Percentiles rank a stretch among this genome's conserved stretches.
Evolutionary conservation across 2,888 invertebrate genomes (phyloP).

Genomic region (Clunio marinus): DNA sequence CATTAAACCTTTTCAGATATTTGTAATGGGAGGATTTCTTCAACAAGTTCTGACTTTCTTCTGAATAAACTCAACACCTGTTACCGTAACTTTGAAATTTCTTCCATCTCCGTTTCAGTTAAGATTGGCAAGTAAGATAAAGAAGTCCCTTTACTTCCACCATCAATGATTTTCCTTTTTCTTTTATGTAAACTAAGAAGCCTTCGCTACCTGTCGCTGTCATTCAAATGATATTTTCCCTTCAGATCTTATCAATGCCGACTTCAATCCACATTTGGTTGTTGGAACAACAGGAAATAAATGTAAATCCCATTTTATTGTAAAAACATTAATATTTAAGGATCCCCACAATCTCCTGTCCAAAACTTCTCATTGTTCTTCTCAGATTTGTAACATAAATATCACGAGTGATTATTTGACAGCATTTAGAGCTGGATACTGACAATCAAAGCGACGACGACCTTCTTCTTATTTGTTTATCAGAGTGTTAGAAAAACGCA

Average conservation of each 20-base stretch:
- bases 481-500: too few relatives aligned
- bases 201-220: constrained; percentile 1
- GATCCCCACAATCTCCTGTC: not conserved
- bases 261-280: not conserved
- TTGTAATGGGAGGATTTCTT: not conserved
- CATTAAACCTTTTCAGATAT: not conserved
- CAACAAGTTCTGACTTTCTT: not conserved
- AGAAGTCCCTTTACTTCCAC: not conserved
- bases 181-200: too few relatives aligned
- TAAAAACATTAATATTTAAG: constrained; percentile 27
- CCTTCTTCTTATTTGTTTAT: too few relatives aligned
- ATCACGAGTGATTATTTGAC: too few relatives aligned
- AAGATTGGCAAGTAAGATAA: constrained; percentile 2
- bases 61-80: not conserved
- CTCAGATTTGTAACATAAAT: too few relatives aligned
- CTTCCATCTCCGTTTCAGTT: not conserved
- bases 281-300: not conserved
- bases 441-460: too few relatives aligned
- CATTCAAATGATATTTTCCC: constrained; percentile 20
- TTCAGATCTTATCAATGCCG: not conserved
- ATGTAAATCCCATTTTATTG: constrained; percentile 10
- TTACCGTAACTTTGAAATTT: constrained; percentile 10
- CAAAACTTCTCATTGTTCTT: not conserved
- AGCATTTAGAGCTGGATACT: too few relatives aligned
- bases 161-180: not conserved